Evolutionary conservation across 1,140 invertebrate species (phyloP), one percentile per base, ranked within the genome.

Genomic region (Drosophila bipectinata): DNA sequence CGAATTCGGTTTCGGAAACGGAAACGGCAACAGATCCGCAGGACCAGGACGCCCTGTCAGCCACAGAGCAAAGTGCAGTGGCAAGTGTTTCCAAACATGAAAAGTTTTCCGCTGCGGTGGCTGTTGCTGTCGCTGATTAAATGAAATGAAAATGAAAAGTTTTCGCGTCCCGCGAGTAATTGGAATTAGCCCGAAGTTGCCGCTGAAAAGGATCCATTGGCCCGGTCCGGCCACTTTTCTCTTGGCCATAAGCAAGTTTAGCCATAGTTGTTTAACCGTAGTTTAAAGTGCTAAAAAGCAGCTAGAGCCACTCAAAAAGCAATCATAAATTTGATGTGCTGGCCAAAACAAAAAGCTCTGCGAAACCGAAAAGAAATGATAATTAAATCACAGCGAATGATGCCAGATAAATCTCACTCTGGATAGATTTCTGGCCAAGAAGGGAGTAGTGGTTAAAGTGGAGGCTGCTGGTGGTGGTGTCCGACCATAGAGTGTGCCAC

Each of bases 331-430:
- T 83, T 69, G 54, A 69, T 57, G 62, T 66, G 48, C 28, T 32
- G 18, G 12, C 18, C 34, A 15, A 44, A 39, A 52, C 45, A 63
- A 41, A 26, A 10, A 61, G 66, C 21, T 14, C 24, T 12, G 30
- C 45, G 39, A 54, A 39, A 57, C 12, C 45, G 39, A 57, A 39
- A 57, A 37, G 21, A 69, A 80, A 74, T 66, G 60, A 84, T 83
- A 84, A 84, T 84, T 77, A 84, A 83, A 84, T 83, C 80, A 84
- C 66, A 72, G 72, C 67, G 80, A 84, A 66, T 79, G 77, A 77
- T 67, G 67, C 55, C 61, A 59, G 55, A 80, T 80, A 84, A 84
- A 79, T 84, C 80, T 80, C 15, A 53, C 26, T 69, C 28, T 8
- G 14, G 15, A 44, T 51, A 47, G 45, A 55, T 68, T 69, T 69